Base-by-base conservation (phyloP, 2,888 invertebrate genomes). In the Nudaria mundana region DNA sequence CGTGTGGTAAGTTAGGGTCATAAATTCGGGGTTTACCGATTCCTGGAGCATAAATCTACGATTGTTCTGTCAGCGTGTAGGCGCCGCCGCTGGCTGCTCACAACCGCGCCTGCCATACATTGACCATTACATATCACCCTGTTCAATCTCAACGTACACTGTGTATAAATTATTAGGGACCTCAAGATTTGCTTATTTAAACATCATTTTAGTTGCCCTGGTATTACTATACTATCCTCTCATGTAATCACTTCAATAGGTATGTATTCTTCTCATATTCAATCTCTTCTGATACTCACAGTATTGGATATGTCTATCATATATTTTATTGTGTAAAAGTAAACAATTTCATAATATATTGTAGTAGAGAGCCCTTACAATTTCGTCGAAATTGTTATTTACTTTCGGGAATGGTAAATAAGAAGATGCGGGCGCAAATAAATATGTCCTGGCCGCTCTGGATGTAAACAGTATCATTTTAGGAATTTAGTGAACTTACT, bases 11-110 rank as follows among this genome's bases (percentile, higher is more conserved):
- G 54, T 59, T 38, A 46, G 50, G 50, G 56, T 67, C 66, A 57
- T 76, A 76, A 71, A 71, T 76, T 66, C 2, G 57, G 59, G 65
- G 48, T 52, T 52, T 61, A 56, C 52, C 56, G 53, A 63, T 63
- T 60, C 60, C 63, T 56, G 64, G 59, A 59, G 66, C 68, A 76
- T 80, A 78, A 79, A 81, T 80, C 68, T 68, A 53, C 76, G 67
- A 81, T 81, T 81, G 81, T 82, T 52, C 75, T 80, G 81, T 78
- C 77, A 71, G 56, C 67, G 66, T 68, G 69, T 60, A 66, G 64
- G 67, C 66, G 68, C 71, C 61, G 49, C 51, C 45, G 52, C 56
- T 56, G 54, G 52, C 57, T 52, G 56, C 63, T 54, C 62, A 46
- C 52, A 62, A 61, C 56, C 53, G 56, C 52, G 46, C 50, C 43